Percentiles rank a stretch among this genome's conserved stretches.
phyloP scores from a whole-genome alignment of 1,140 invertebrate genomes.

The Charaxes varanes region DNA sequence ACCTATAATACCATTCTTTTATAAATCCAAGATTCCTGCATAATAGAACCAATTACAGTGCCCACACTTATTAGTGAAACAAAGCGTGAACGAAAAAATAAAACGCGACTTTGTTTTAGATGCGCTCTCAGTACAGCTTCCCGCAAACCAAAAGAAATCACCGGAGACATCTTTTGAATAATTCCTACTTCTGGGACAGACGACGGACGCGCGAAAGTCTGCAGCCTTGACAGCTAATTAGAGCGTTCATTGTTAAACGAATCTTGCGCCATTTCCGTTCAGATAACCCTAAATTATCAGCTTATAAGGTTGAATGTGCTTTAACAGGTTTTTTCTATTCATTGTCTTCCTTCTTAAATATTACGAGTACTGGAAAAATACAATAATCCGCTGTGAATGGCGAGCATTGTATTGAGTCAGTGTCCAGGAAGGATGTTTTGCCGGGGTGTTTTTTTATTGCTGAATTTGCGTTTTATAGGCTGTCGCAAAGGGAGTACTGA shows the following conservation, averaged over 20 bases:
- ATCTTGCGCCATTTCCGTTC: constrained; percentile 46
- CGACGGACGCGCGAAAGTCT: constrained; percentile 47
- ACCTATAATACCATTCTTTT: too few species aligned
- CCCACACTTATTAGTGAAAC: constrained; percentile 13
- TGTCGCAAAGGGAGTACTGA: constrained; percentile 57
- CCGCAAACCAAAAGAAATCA: constrained; percentile 58
- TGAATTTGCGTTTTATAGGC: constrained; percentile 71
- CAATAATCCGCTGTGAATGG: constrained; percentile 67
- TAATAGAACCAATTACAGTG: constrained; percentile 4
- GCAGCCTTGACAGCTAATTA: constrained; percentile 71
- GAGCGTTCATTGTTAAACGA: constrained; percentile 64
- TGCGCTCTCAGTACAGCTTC: constrained; percentile 28
- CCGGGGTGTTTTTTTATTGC: constrained; percentile 69
- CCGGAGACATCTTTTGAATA: constrained; percentile 68
- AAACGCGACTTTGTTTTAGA: constrained; percentile 22
- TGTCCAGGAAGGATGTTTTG: constrained; percentile 72
- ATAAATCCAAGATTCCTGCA: neutral
- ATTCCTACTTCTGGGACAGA: constrained; percentile 64
- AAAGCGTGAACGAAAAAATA: constrained; percentile 27
- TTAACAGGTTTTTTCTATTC: constrained; percentile 33
- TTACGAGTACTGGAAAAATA: constrained; percentile 67
- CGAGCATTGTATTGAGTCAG: constrained; percentile 64
- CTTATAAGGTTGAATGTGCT: constrained; percentile 38
- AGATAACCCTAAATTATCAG: constrained; percentile 28
- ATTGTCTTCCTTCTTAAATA: constrained; percentile 69